phyloP scores from a whole-genome alignment of 2,113 vertebrate species.

The Poecile atricapillus region DNA sequence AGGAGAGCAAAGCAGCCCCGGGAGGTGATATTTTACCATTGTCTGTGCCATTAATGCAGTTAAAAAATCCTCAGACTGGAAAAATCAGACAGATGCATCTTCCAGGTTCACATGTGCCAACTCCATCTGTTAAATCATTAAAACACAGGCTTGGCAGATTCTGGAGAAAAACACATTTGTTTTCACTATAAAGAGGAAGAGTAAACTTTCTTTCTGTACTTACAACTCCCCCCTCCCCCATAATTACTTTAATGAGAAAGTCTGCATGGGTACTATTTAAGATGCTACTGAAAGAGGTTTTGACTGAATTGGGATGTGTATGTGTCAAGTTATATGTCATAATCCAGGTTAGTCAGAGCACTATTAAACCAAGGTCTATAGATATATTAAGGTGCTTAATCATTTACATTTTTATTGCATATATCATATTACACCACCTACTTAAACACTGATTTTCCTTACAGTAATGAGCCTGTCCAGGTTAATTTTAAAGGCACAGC shows the following conservation, averaged over 20 bases:
- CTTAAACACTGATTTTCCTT: background rate
- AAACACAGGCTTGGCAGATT: constrained; percentile 67
- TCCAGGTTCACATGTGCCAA: constrained; percentile 72
- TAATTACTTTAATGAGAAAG: constrained; percentile 32
- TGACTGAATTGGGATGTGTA: background rate
- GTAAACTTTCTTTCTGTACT: constrained; percentile 62
- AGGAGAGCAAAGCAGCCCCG: constrained; percentile 47
- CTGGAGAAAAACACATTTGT: constrained; percentile 74
- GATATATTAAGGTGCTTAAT: background rate
- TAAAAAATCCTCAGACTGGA: constrained; percentile 72
- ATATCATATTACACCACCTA: background rate
- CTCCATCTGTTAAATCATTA: constrained; percentile 77
- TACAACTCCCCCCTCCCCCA: background rate
- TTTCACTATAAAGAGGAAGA: constrained; percentile 71
- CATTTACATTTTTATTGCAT: background rate
- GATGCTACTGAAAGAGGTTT: background rate
- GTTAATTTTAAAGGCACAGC: background rate
- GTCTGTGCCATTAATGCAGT: constrained; percentile 59
- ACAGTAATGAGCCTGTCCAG: background rate
- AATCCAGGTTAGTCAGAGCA: background rate
- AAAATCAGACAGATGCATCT: constrained; percentile 76
- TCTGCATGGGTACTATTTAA: background rate
- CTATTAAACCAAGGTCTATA: background rate
- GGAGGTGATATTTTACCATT: constrained; percentile 62
- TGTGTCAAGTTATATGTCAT: background rate